Base-by-base conservation (phyloP, 2,113 vertebrate species). In the Coregonus clupeaformis region DNA sequence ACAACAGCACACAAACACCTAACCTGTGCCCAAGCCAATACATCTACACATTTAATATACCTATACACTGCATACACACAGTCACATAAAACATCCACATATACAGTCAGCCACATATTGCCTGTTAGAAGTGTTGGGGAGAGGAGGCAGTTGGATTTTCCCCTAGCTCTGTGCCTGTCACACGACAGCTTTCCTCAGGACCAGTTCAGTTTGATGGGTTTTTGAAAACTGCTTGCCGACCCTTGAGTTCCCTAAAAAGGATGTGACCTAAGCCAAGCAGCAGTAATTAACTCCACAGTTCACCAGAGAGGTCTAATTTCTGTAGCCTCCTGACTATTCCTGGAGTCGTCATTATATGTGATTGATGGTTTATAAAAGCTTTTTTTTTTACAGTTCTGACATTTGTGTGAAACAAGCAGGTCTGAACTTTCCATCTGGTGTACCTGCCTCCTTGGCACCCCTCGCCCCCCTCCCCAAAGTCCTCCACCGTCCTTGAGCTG, bases 361-460 rank as follows among this genome's bases (percentile, higher is more conserved):
- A 95, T 83, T 85, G 84, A 94, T 87, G 87, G 75, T 72, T 91
- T 90, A 79, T 84, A 84, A 87, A 88, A 81, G 57, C 69, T 64
- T 87, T 91, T 91, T 64, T 87, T 91, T 91, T 91, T 86, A 89
- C 85, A 91, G 88, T 72, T 80, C 74, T 80, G 83, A 88, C 90
- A 93, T 94, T 93, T 94, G 86, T 79, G 82, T 90, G 89, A 92
- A 88, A 94, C 87, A 91, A 88, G 87, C 77, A 79, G 78, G 71
- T 86, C 77, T 89, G 89, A 92, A 90, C 87, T 92, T 91, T 93
- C 85, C 78, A 85, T 89, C 82, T 90, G 87, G 71, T 75, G 36
- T 69, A 79, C 75, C 57, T 63, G 69, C 49, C 16, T 52, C 49
- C 16, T 52, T 14, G 69, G 36, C 36, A 42, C 36, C 36, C 36